Conservation (phyloP, 92 coral and sea anemone species). For the Muricea muricata region DNA sequence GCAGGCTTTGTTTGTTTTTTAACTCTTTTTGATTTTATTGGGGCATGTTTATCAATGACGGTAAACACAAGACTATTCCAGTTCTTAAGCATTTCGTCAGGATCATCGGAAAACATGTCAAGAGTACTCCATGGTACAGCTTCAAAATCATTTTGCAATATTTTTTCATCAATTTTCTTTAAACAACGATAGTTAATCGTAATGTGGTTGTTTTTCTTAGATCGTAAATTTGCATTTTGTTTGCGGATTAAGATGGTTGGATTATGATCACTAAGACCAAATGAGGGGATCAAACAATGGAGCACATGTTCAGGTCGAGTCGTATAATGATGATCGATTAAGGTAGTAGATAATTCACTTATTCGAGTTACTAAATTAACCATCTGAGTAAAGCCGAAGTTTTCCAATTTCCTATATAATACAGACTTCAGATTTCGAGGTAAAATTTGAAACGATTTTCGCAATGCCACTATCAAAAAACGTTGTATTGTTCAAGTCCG, state of each 20-base stretch:
- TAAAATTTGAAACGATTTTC: no score
- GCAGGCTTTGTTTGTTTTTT: slow-evolving; percentile 41
- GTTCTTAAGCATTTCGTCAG: slow-evolving; percentile 40
- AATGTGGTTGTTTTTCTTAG: slow-evolving; percentile 39
- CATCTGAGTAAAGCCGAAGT: no score
- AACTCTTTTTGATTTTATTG: slow-evolving; percentile 41
- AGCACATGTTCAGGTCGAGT: slow-evolving; percentile 49
- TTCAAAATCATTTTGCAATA: slow-evolving; percentile 22
- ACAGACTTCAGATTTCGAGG: no score
- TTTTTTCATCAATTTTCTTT: slow-evolving; percentile 38
- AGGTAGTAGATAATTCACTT: slow-evolving; percentile 10
- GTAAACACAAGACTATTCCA: slow-evolving; percentile 24
- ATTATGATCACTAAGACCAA: slow-evolving; percentile 58
- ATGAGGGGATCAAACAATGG: slow-evolving; percentile 27
- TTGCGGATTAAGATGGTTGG: slow-evolving; percentile 47
- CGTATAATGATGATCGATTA: slow-evolving; percentile 46
- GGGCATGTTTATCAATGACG: slow-evolving; percentile 40
- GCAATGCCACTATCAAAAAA: background rate
- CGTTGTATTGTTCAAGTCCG: background rate
- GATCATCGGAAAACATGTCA: slow-evolving; percentile 37
- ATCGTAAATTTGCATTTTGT: slow-evolving; percentile 57
- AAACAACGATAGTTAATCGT: slow-evolving; percentile 41
- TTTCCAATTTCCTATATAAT: no score
- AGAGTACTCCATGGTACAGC: slow-evolving; percentile 23
- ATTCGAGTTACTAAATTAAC: slow-evolving; percentile 9